Base-by-base conservation (phyloP, 2,888 invertebrate species). In the Aleiodes alternator region DNA sequence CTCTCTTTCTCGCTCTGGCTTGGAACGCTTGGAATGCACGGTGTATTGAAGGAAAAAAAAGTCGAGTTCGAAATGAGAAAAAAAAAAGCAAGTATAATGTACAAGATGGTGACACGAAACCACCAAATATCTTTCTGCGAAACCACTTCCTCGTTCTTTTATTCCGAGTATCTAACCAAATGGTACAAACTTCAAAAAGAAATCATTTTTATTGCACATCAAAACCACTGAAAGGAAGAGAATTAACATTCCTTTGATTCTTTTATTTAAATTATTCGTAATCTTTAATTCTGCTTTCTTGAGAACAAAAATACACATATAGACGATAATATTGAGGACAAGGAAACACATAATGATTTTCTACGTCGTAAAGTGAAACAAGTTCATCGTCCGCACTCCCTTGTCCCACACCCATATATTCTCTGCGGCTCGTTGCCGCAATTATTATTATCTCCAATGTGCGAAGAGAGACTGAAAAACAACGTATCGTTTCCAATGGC, bases 91-190 rank as follows among this genome's bases (percentile, higher is more conserved):
- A 78, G 29, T 12, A 53, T 68, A 51, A 68, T n/a, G 51, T 51
- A 50, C 51, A 51, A 51, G 31, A 68, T 51, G 31, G 68, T 29
- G 76, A 57, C 74, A 69, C 31, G 72, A 80, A 80, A 82, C 80
- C 80, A 50, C 78, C 80, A 78, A 82, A 82, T 80, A 84, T 82
- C 78, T 80, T 78, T 76, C 71, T 71, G 79, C 78, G 79, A 78
- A 74, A 80, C 82, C 81, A 85, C 86, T 86, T 86, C 85, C 86
- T 85, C 82, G 81, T 85, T 82, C 81, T 82, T 77, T 77, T 73
- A 75, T 34, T 64, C 64, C 29, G 14, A 50, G 53, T 53, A 69
- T 69, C 31, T 29, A 56, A 70, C n/a, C 23, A 31, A 68, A 12
- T 51, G 11, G 12, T n/a, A 50, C 31, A 50, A 3, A 51, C 7